These are phyloP conservation scores for Malurus leucopterus DNA, from an alignment of 2,797 vertebrate genomes.

Conservation along the genomic window DNA sequence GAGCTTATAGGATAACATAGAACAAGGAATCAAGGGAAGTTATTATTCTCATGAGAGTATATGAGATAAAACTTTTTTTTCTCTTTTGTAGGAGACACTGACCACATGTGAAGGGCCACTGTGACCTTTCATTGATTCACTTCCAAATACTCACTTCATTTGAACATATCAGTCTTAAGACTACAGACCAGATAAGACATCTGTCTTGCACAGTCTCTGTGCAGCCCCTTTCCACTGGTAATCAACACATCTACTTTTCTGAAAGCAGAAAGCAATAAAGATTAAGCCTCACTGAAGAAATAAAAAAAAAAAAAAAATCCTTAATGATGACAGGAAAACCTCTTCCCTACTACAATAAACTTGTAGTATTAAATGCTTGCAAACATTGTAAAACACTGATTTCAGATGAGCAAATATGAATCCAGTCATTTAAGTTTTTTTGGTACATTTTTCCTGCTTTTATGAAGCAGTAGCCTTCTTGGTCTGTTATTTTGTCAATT, in stretches of 20 bases:
- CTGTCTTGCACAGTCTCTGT: neutral
- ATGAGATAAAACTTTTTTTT: neutral
- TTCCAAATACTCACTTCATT: neutral
- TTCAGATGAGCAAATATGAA: conserved; percentile 6
- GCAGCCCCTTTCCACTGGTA: neutral
- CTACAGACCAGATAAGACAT: fast-evolving
- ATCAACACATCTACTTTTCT: neutral
- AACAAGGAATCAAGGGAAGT: neutral
- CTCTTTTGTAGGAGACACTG: neutral
- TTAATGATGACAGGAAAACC: neutral
- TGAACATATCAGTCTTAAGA: neutral
- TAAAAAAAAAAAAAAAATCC: neutral
- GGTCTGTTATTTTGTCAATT: neutral
- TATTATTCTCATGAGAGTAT: neutral
- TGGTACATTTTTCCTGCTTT: neutral
- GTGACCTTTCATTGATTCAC: neutral
- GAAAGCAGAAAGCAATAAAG: neutral
- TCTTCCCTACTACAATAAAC: neutral
- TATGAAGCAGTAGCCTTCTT: neutral
- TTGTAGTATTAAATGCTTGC: conserved; percentile 12
- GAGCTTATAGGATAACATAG: neutral
- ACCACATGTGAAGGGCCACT: neutral
- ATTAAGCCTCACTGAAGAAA: neutral
- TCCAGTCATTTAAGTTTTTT: neutral
- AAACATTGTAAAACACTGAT: conserved; percentile 1